These are phyloP conservation scores for Rhodinocichla rosea DNA, from an alignment of 2,113 vertebrate species.

Conservation along the genomic window DNA sequence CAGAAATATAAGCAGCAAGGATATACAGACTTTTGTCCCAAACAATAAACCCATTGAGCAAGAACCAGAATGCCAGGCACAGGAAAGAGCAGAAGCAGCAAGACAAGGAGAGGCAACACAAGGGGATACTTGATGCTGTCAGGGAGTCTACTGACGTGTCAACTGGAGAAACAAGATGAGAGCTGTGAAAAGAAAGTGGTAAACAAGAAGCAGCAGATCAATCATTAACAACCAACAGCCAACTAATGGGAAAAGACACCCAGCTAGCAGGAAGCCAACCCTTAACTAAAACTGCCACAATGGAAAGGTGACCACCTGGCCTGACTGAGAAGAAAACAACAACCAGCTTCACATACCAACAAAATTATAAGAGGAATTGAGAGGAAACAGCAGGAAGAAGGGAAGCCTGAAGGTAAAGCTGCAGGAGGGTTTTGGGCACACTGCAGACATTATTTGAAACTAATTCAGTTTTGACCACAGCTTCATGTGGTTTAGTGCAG, in stretches of 20 bases:
- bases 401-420: not conserved
- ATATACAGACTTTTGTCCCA: not conserved
- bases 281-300: not conserved
- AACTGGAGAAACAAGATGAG: not conserved
- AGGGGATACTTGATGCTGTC: not conserved
- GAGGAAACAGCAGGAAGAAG: not conserved
- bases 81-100: not conserved
- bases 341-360: not conserved
- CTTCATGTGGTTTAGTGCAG: not conserved
- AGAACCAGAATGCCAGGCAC: not conserved
- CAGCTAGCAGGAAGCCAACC: not conserved
- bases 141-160: not conserved
- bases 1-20: not conserved
- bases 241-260: not conserved
- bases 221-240: not conserved
- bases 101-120: not conserved
- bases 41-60: not conserved
- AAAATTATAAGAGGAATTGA: not conserved
- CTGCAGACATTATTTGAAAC: not conserved
- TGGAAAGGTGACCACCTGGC: not conserved
- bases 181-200: not conserved
- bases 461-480: not conserved
- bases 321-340: not conserved
- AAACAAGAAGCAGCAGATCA: slow-evolving; percentile 15
- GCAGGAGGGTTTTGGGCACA: not conserved